Evolutionary conservation across 2,113 vertebrate species (phyloP), one percentile per base, ranked within the genome.

Genomic region (Cyphomyrus discorhynchus): DNA sequence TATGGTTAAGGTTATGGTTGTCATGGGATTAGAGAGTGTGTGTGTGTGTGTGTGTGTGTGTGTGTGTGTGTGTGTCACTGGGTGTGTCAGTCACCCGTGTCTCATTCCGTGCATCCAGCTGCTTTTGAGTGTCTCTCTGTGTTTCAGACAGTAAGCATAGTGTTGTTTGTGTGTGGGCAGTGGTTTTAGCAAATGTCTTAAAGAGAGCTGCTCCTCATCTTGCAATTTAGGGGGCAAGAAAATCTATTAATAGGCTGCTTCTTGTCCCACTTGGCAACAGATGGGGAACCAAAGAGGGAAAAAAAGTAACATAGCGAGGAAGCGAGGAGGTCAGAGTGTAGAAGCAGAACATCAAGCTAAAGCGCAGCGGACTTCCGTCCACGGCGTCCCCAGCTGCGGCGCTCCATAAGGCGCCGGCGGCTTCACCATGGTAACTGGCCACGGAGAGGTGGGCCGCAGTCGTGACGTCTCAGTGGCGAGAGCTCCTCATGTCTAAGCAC

Each of bases 211-310:
- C 91, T 93, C 93, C 90, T 87, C 88, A 92, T 94, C 93, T 94
- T 93, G 91, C 92, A 90, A 24, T 93, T 94, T 93, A 92, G 92
- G 91, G 89, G 53, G 53, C 53, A 92, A 92, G 89, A 52, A 93
- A 77, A 53, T 92, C 91, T 96, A 96, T 95, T 96, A 95, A 95
- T 96, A 96, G 95, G 93, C 94, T 92, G 92, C 95, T 96, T 95
- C 94, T 91, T 96, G 95, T 94, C 95, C 95, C 94, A 96, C 94
- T 96, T 96, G 95, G 95, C 96, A 95, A 95, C 95, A 96, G 95
- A 94, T 95, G 94, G 93, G 47, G 93, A 95, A 94, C 94, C 92
- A 92, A 92, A 95, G 94, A 93, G 93, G 93, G 94, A 93, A 94
- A 93, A 94, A 93, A 93, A 95, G 82, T 84, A 3, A 47, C 95